A percentile compares a stretch with the other conserved stretches of the same genome.
These are phyloP conservation scores for Rhyacophila evoluta DNA, from an alignment of 2,888 invertebrate species.

Conservation along the genomic window DNA sequence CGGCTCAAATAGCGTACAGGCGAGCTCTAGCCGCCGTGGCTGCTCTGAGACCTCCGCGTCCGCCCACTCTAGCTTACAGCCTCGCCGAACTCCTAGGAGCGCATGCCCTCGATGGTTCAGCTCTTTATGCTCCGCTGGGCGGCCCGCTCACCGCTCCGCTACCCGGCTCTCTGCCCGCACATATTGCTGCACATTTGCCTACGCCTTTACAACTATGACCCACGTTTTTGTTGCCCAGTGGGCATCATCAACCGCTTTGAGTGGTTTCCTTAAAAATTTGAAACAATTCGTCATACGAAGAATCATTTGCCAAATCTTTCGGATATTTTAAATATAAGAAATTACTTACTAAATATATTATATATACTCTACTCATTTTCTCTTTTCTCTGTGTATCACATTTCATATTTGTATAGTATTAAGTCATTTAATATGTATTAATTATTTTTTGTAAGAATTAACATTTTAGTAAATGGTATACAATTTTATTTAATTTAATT, in stretches of 20 bases:
- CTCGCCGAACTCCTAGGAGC: constrained; percentile 80
- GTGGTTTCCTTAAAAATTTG: constrained; percentile 40
- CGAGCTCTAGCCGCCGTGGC: constrained; percentile 62
- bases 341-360: too few species aligned
- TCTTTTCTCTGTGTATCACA: too few species aligned
- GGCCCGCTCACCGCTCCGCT: constrained; percentile 74
- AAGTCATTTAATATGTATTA: too few species aligned
- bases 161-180: constrained; percentile 62
- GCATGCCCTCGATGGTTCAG: constrained; percentile 70
- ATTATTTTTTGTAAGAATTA: too few species aligned
- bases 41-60: constrained; percentile 61
- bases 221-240: constrained; percentile 65
- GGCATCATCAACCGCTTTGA: constrained; percentile 55
- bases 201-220: constrained; percentile 64
- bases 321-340: neutral
- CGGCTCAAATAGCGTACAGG: constrained; percentile 64
- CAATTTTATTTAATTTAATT: too few species aligned
- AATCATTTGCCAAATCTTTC: neutral
- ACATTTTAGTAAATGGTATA: too few species aligned
- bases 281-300: neutral
- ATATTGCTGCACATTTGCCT: constrained; percentile 58
- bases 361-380: too few species aligned
- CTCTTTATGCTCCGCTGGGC: constrained; percentile 77
- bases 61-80: constrained; percentile 74
- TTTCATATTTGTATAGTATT: too few species aligned